Conservation (phyloP, 1,140 invertebrate genomes). For the Cydia amplana region DNA sequence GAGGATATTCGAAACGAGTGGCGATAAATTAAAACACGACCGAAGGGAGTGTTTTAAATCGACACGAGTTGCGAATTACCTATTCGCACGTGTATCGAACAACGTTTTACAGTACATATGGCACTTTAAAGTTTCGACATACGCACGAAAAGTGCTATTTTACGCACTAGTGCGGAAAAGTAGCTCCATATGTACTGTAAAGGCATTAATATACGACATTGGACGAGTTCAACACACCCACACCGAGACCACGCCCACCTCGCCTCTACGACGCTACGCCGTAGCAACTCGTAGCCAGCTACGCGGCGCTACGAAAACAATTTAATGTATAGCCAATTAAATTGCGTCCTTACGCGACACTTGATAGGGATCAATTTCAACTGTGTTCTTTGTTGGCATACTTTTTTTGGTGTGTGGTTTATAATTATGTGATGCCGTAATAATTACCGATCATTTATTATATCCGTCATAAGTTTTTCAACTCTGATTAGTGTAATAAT, state of each 20-base stretch:
- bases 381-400: background rate
- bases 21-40: no score
- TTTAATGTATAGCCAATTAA: background rate
- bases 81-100: no score
- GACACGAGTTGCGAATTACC: no score
- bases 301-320: background rate
- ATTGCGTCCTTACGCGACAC: background rate
- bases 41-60: no score
- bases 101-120: no score
- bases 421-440: background rate
- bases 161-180: no score
- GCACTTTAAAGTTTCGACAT: no score
- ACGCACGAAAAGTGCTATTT: no score
- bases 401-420: background rate
- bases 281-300: conserved; percentile 4
- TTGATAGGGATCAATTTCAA: background rate
- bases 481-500: background rate
- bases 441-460: background rate
- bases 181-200: no score
- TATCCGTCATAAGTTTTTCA: conserved; percentile 7
- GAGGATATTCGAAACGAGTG: no score
- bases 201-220: conserved; percentile 15
- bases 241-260: conserved; percentile 13
- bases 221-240: conserved; percentile 32
- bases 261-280: conserved; percentile 21